Conservation (phyloP, 2,113 vertebrate genomes). For the Apodemus speciosus region DNA sequence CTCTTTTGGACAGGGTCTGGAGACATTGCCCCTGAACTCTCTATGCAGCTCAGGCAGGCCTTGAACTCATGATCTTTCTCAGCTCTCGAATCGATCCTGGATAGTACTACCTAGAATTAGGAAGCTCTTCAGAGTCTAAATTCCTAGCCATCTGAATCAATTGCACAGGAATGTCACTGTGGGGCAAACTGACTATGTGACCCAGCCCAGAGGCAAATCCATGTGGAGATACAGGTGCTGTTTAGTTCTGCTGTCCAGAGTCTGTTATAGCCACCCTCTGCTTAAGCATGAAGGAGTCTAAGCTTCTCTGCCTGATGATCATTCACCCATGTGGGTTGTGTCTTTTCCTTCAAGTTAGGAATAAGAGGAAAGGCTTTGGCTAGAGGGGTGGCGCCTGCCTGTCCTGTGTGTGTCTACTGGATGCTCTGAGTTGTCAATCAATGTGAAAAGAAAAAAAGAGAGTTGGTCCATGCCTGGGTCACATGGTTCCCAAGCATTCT, state of each 20-base stretch:
- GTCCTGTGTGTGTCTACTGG: too few relatives aligned
- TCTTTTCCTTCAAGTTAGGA: not conserved
- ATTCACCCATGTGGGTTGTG: not conserved
- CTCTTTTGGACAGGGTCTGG: not conserved
- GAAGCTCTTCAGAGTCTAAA: not conserved
- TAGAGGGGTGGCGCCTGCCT: not conserved
- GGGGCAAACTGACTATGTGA: too few relatives aligned
- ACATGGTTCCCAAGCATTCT: not conserved
- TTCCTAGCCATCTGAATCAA: not conserved
- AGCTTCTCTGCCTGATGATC: not conserved
- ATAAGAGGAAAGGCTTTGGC: not conserved
- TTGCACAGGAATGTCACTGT: not conserved
- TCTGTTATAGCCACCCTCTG: not conserved
- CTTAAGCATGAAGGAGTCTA: not conserved
- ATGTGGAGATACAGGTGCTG: fast-evolving
- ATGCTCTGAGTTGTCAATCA: not conserved
- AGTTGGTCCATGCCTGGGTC: not conserved
- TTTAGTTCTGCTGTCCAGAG: not conserved
- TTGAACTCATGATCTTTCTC: not conserved
- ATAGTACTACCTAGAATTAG: not conserved
- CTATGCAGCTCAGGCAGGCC: not conserved
- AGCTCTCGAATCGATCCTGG: not conserved
- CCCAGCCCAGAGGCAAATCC: too few relatives aligned
- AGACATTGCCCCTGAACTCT: not conserved
- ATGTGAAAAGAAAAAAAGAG: not conserved